These are phyloP conservation scores for Gadus macrocephalus DNA, from an alignment of 2,113 vertebrate genomes.

Conservation along the genomic window DNA sequence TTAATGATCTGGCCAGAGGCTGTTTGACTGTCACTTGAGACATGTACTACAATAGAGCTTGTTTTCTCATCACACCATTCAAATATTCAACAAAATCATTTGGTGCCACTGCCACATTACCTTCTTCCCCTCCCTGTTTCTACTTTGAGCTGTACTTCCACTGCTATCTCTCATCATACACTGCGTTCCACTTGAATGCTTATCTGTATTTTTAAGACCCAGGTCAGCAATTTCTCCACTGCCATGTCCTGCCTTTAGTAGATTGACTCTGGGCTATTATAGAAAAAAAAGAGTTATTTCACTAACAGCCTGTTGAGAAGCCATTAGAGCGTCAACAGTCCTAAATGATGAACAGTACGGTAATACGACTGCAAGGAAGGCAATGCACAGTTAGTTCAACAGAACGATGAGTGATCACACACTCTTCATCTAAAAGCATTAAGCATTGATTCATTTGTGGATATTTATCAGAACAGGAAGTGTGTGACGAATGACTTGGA, in stretches of 20 bases:
- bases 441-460: constrained; percentile 70
- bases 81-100: too few relatives aligned
- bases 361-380: constrained; percentile 66
- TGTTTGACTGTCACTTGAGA: too few relatives aligned
- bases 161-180: too few relatives aligned
- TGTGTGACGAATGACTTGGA: constrained; percentile 54
- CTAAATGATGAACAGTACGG: constrained; percentile 72
- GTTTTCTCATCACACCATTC: too few relatives aligned
- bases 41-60: too few relatives aligned
- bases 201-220: too few relatives aligned
- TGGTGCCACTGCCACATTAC: too few relatives aligned
- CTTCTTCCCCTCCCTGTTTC: too few relatives aligned
- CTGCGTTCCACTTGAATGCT: too few relatives aligned
- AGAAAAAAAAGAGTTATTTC: constrained; percentile 50
- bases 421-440: constrained; percentile 70
- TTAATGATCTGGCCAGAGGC: too few relatives aligned
- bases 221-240: background rate
- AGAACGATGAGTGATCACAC: constrained; percentile 65
- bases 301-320: constrained; percentile 70
- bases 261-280: constrained; percentile 62
- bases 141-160: too few relatives aligned
- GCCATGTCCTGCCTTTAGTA: constrained; percentile 39
- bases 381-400: constrained; percentile 40
- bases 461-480: constrained; percentile 65
- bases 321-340: constrained; percentile 71